These are phyloP conservation scores for Drosophila siamana DNA, from an alignment of 2,888 invertebrate species.

Conservation along the genomic window DNA sequence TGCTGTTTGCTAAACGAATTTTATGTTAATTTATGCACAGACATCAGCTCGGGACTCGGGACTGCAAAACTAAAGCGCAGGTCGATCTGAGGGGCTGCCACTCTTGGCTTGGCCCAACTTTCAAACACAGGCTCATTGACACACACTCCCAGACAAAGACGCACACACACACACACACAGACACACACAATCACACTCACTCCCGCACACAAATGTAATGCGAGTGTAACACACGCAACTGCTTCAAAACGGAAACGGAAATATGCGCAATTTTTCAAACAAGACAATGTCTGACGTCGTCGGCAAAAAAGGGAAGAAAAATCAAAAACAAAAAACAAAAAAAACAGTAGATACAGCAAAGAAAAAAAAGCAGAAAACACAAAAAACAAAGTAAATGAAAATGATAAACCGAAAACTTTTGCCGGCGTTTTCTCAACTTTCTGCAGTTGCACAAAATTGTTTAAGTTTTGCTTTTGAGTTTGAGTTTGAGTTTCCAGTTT, in stretches of 20 bases:
- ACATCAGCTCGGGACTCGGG: constrained; percentile 47
- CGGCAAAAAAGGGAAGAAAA: constrained; percentile 36
- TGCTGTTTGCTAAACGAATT: constrained; percentile 56
- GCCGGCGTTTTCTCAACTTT: constrained; percentile 62
- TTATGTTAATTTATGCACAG: constrained; percentile 76
- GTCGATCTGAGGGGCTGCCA: constrained; percentile 33
- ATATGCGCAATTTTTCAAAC: constrained; percentile 81
- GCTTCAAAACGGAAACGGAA: constrained; percentile 70
- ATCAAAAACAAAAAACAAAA: constrained; percentile 10
- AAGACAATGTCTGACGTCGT: constrained; percentile 71
- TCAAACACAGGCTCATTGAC: constrained; percentile 37
- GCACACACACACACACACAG: constrained; percentile 3
- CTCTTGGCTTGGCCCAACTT: constrained; percentile 23
- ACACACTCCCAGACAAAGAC: constrained; percentile 14
- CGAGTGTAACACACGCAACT: constrained; percentile 22
- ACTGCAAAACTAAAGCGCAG: constrained; percentile 58
- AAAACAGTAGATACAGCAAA: constrained; percentile 11
- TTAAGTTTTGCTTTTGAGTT: constrained; percentile 64
- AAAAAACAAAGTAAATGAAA: constrained; percentile 39
- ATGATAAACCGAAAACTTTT: constrained; percentile 65
- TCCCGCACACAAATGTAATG: constrained; percentile 6
- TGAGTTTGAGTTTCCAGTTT: constrained; percentile 67
- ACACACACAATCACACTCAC: too few species aligned
- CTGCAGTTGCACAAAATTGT: constrained; percentile 65
- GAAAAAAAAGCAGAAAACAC: constrained; percentile 30